Evolutionary conservation across 2,888 invertebrate species (phyloP).

Genomic region (Noctua janthina): DNA sequence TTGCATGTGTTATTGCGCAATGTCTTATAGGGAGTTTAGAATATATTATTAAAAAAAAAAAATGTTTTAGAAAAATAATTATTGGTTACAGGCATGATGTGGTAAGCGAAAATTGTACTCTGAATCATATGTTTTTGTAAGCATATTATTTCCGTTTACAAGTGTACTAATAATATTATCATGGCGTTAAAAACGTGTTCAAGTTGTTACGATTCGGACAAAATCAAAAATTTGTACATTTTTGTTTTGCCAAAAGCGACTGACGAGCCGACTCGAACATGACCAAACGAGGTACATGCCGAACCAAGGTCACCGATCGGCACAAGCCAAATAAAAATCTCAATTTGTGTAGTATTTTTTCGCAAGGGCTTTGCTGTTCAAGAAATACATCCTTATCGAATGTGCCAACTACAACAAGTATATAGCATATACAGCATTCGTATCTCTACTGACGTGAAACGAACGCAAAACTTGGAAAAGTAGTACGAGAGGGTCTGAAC

Average conservation of each 20-base stretch:
- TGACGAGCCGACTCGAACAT: not conserved
- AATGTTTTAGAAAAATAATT: not conserved
- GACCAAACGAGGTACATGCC: not conserved
- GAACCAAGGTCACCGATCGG: not conserved
- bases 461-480: slow-evolving; percentile 39
- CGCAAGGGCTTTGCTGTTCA: not conserved
- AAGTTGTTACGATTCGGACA: too few relatives aligned
- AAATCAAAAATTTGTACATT: not conserved
- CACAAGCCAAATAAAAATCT: not conserved
- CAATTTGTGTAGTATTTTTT: not conserved
- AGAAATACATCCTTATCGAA: not conserved
- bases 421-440: not conserved
- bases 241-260: not conserved
- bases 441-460: slow-evolving; percentile 26
- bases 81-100: not conserved
- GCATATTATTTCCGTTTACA: not conserved
- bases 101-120: not conserved
- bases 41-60: not conserved
- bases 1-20: not conserved
- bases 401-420: not conserved
- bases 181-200: not conserved
- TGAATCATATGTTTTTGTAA: not conserved
- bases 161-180: not conserved
- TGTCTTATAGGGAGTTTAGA: not conserved
- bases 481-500: slow-evolving; percentile 30